Conservation (phyloP, 2,797 vertebrate genomes). For the Tinamus major region DNA sequence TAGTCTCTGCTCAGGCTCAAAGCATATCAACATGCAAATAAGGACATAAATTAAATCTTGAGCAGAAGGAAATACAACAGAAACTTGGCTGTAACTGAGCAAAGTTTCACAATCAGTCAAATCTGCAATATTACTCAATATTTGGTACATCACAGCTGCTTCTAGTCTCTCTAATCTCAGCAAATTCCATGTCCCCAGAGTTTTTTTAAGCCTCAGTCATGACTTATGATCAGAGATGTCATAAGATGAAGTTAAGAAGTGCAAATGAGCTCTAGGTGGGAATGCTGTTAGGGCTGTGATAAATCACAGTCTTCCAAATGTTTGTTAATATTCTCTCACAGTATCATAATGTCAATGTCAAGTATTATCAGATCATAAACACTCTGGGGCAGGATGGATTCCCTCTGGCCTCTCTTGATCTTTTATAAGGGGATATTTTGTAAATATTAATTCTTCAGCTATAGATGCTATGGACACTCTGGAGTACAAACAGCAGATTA, state of each 20-base stretch:
- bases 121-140: not conserved
- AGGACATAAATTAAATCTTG: slow-evolving; percentile 12
- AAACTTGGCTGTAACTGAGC: slow-evolving; percentile 20
- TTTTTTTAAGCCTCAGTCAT: not conserved
- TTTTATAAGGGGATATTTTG: not conserved
- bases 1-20: slow-evolving; percentile 10
- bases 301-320: not conserved
- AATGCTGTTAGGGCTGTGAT: not conserved
- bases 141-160: slow-evolving; percentile 7
- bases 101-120: slow-evolving; percentile 20
- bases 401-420: not conserved
- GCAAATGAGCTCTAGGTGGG: not conserved
- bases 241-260: not conserved
- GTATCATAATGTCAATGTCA: slow-evolving; percentile 1
- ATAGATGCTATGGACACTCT: not conserved
- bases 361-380: not conserved
- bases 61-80: slow-evolving; percentile 4
- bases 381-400: not conserved
- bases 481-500: not conserved
- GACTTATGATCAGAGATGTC: not conserved
- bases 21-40: slow-evolving; percentile 37
- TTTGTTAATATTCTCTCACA: not conserved
- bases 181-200: not conserved
- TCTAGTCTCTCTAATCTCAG: slow-evolving; percentile 9
- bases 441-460: not conserved